Evolutionary conservation across 2,113 vertebrate species (phyloP).

Genomic region (Megaceryle maxima): DNA sequence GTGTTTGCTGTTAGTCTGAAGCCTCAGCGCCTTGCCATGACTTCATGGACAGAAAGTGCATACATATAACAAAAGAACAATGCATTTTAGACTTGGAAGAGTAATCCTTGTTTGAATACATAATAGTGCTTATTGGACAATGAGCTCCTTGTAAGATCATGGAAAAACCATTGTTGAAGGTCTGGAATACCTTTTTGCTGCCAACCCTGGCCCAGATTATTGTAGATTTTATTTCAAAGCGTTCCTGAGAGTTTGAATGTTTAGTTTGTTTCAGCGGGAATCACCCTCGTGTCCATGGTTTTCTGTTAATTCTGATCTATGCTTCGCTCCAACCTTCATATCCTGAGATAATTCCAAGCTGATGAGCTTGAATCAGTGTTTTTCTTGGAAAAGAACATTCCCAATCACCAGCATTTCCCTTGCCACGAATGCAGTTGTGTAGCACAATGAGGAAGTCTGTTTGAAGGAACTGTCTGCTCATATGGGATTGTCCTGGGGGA

Average conservation of each 20-base stretch:
- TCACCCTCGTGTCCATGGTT: not conserved
- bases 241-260: not conserved
- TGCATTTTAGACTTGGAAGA: constrained; percentile 42
- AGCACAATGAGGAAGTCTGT: constrained; percentile 30
- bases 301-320: not conserved
- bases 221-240: not conserved
- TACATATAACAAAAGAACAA: constrained; percentile 60
- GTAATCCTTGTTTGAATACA: constrained; percentile 29
- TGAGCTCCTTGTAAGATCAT: constrained; percentile 57
- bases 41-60: constrained; percentile 59
- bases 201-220: not conserved
- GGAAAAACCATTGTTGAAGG: constrained; percentile 42
- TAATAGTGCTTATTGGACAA: constrained; percentile 45
- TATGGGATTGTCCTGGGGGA: not conserved
- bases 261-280: not conserved
- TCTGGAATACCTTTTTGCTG: not conserved
- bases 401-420: not conserved
- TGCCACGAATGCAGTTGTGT: not conserved
- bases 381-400: constrained; percentile 17
- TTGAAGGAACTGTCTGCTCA: not conserved
- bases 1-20: constrained; percentile 59
- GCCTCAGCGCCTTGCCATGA: constrained; percentile 50
- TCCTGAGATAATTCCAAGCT: constrained; percentile 31
- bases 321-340: not conserved
- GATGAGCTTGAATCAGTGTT: not conserved